Evolutionary conservation across 2,888 invertebrate genomes (phyloP).

Genomic region (Sinelater perroti): DNA sequence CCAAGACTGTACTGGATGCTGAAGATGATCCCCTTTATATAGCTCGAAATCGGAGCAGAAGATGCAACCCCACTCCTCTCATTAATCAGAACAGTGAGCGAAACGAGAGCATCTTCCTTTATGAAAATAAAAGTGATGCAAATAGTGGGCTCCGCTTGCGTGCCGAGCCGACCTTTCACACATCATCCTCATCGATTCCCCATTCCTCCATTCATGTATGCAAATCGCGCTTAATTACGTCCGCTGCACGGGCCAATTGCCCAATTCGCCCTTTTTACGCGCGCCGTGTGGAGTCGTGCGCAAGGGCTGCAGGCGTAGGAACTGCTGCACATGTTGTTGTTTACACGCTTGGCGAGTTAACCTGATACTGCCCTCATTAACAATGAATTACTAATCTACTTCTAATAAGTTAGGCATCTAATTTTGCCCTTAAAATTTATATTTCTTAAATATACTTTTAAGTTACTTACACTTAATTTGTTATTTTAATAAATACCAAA

Average conservation of each 20-base stretch:
- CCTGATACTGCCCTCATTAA: too few species aligned
- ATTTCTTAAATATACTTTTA: too few species aligned
- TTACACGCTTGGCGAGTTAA: too few species aligned
- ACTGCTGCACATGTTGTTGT: background rate
- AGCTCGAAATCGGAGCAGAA: constrained; percentile 49
- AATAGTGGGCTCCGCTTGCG: constrained; percentile 32
- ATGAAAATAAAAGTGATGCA: constrained; percentile 49
- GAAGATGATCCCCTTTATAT: constrained; percentile 51
- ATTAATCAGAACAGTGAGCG: constrained; percentile 52
- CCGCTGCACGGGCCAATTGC: constrained; percentile 23
- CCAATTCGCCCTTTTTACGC: constrained; percentile 17
- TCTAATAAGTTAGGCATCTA: too few species aligned
- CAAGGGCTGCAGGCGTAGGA: background rate
- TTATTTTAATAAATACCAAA: too few species aligned
- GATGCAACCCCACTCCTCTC: constrained; percentile 51
- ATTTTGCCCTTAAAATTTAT: too few species aligned
- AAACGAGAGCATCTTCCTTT: constrained; percentile 54
- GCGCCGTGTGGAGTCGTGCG: background rate
- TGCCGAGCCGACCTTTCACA: constrained; percentile 37
- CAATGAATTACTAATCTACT: too few species aligned
- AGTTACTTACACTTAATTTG: too few species aligned
- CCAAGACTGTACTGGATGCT: constrained; percentile 43
- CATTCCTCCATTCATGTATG: constrained; percentile 29
- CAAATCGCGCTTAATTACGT: constrained; percentile 30
- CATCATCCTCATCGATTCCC: constrained; percentile 30